phyloP scores from a whole-genome alignment of 2,888 invertebrate genomes.

The Danaus chrysippus region DNA sequence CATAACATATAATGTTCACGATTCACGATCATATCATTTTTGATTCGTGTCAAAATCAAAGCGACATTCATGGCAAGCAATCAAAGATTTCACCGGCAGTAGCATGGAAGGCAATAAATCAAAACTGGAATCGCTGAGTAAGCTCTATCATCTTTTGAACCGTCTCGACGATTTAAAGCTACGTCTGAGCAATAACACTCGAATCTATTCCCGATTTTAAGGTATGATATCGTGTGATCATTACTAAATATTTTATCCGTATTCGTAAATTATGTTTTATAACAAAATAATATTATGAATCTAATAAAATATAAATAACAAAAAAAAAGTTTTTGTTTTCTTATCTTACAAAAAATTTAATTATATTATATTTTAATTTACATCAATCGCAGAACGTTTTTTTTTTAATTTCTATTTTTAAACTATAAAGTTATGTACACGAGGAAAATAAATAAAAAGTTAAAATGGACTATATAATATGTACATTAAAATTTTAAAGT shows the following conservation, averaged over 20 bases:
- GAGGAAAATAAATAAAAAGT: background rate
- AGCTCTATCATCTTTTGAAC: slow-evolving; percentile 50
- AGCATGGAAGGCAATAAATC: slow-evolving; percentile 48
- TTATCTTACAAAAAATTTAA: too few species aligned
- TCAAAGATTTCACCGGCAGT: slow-evolving; percentile 41
- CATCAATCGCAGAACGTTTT: too few species aligned
- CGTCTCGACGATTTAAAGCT: slow-evolving; percentile 40
- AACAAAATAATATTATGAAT: background rate
- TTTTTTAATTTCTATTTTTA: too few species aligned
- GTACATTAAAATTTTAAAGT: slow-evolving; percentile 19
- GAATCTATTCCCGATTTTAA: slow-evolving; percentile 17
- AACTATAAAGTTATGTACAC: too few species aligned
- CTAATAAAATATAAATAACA: too few species aligned
- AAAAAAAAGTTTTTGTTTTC: too few species aligned
- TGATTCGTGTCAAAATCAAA: slow-evolving; percentile 7
- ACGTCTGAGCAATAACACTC: slow-evolving; percentile 17
- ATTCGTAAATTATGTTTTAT: background rate
- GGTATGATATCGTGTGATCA: slow-evolving; percentile 11
- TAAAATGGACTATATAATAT: slow-evolving; percentile 4
- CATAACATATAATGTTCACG: too few species aligned
- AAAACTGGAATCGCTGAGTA: slow-evolving; percentile 41
- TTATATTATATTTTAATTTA: too few species aligned
- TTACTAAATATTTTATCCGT: background rate
- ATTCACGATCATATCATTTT: background rate
- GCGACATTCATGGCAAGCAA: slow-evolving; percentile 38